phyloP scores from a whole-genome alignment of 2,797 vertebrate genomes.

The Molossus alvarezi region DNA sequence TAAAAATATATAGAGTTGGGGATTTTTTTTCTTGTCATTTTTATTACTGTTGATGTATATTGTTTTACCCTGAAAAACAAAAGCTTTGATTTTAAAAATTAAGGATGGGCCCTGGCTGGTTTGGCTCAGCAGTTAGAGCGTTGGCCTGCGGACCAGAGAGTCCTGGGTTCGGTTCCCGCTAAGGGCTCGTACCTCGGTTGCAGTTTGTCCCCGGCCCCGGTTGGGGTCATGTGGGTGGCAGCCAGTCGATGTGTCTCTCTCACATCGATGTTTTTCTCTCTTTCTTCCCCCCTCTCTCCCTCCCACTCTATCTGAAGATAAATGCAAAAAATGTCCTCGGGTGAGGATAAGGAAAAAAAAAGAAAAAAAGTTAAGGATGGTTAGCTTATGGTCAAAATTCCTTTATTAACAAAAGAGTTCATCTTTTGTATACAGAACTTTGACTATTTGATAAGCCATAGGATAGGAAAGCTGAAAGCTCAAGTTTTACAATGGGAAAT shows the following conservation, averaged over 20 bases:
- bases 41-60: neutral
- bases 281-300: no score
- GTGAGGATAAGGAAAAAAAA: no score
- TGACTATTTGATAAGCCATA: neutral
- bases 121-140: no score
- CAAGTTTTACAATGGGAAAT: neutral
- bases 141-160: no score
- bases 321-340: no score
- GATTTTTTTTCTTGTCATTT: neutral
- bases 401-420: slow-evolving; percentile 38
- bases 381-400: slow-evolving; percentile 22
- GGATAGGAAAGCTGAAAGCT: neutral
- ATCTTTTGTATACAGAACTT: slow-evolving; percentile 45
- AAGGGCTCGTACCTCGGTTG: no score
- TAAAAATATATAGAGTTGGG: slow-evolving; percentile 16
- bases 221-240: no score
- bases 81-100: slow-evolving; percentile 23
- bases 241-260: no score
- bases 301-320: no score
- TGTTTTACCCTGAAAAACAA: slow-evolving; percentile 17
- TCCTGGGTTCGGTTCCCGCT: no score
- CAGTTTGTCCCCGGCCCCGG: no score
- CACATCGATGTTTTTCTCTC: no score
- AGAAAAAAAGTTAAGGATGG: neutral
- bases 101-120: neutral